phyloP scores from a whole-genome alignment of 2,113 vertebrate species.

The Oxyruncus cristatus region DNA sequence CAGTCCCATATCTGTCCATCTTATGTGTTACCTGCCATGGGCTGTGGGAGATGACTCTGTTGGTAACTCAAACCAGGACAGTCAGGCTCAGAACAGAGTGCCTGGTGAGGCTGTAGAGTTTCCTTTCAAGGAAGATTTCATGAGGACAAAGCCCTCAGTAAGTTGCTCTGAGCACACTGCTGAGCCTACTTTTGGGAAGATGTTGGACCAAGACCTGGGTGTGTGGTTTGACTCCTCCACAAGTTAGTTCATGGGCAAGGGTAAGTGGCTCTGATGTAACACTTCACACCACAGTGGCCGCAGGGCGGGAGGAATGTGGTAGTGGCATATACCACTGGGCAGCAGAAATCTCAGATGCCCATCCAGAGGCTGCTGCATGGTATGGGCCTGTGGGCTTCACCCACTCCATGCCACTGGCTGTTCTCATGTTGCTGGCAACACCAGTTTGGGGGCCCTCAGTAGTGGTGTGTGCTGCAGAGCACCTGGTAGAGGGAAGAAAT shows the following conservation, averaged over 20 bases:
- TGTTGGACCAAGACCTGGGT: not conserved
- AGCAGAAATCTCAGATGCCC: not conserved
- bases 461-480: not conserved
- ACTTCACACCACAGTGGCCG: accelerated
- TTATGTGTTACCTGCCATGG: not conserved
- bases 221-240: not conserved
- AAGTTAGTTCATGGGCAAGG: not conserved
- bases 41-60: not conserved
- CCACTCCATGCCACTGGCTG: accelerated
- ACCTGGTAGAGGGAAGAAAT: not conserved
- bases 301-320: not conserved
- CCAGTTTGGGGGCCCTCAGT: accelerated
- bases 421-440: not conserved
- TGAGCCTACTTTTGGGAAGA: not conserved
- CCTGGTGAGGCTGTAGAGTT: not conserved
- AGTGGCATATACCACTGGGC: not conserved
- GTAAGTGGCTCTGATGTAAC: not conserved
- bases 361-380: not conserved
- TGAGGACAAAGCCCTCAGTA: not conserved
- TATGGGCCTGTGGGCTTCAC: not conserved
- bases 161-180: not conserved
- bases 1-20: not conserved
- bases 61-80: not conserved
- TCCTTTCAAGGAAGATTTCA: not conserved
- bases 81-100: not conserved